phyloP scores from a whole-genome alignment of 2,888 invertebrate genomes.

The Zygothrica quintamaculata region DNA sequence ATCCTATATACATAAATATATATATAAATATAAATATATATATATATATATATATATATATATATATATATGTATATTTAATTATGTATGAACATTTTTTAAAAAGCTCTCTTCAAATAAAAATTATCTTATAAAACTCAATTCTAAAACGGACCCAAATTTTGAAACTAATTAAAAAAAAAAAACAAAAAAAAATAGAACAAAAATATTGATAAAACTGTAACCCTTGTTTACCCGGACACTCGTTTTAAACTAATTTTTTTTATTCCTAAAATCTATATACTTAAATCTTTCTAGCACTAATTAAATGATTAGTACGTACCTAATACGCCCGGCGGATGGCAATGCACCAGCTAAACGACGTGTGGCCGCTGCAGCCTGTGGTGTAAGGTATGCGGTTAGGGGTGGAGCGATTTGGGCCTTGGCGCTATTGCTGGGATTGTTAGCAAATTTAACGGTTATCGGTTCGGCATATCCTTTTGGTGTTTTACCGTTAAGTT shows the following conservation, averaged over 20 bases:
- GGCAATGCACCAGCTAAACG: slow-evolving; percentile 92
- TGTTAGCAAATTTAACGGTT: slow-evolving; percentile 97
- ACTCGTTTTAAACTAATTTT: neutral
- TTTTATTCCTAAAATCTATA: neutral
- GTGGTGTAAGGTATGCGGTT: slow-evolving; percentile 93
- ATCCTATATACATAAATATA: neutral
- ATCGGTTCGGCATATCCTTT: slow-evolving; percentile 95
- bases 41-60: neutral
- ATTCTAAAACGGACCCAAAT: too few species aligned
- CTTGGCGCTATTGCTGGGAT: slow-evolving; percentile 95
- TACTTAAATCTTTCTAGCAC: neutral
- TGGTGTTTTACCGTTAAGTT: slow-evolving; percentile 95
- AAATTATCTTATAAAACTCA: too few species aligned
- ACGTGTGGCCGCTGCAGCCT: slow-evolving; percentile 88
- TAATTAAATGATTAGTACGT: slow-evolving; percentile 80
- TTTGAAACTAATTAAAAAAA: too few species aligned
- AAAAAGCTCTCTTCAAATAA: too few species aligned
- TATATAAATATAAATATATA: slow-evolving; percentile 10
- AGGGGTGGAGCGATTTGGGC: slow-evolving; percentile 89
- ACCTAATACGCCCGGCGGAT: slow-evolving; percentile 90
- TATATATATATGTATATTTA: too few species aligned
- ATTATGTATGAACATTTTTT: too few species aligned
- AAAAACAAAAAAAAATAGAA: too few species aligned
- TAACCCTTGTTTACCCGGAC: too few species aligned
- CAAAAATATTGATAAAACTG: too few species aligned